Percentiles rank a stretch among this genome's conserved stretches.
These are phyloP conservation scores for Ichneumoninae sp. DNA, from an alignment of 2,888 invertebrate species.

Conservation along the genomic window DNA sequence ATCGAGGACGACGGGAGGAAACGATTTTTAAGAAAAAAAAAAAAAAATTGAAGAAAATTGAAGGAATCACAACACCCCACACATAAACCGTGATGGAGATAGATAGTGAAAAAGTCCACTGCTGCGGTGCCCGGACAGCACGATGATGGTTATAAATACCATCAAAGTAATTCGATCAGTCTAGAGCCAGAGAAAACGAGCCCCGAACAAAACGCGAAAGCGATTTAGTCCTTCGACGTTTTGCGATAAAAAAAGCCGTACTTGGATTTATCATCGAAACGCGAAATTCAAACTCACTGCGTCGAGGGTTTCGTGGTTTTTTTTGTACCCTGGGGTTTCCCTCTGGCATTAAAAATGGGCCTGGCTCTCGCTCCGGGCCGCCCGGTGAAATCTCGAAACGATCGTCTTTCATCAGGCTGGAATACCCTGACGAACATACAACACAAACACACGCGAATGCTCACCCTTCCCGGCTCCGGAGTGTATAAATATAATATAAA, in stretches of 20 bases:
- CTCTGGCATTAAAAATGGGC: background rate
- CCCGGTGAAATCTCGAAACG: background rate
- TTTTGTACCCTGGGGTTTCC: constrained; percentile 4
- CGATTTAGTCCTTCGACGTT: constrained; percentile 5
- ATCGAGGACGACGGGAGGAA: constrained; percentile 21
- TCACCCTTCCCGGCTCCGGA: constrained; percentile 17
- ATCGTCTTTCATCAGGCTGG: constrained; percentile 25
- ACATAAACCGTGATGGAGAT: constrained; percentile 8
- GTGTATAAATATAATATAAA: constrained; percentile 31
- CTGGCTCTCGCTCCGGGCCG: constrained; percentile 1
- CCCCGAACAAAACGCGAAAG: constrained; percentile 1
- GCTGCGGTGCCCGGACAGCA: background rate
- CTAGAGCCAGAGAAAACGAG: constrained; percentile 8
- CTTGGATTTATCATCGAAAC: constrained; percentile 16
- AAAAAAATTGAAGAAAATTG: constrained; percentile 11
- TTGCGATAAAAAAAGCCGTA: constrained; percentile 14
- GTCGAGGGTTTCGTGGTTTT: constrained; percentile 7
- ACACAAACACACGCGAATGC: background rate
- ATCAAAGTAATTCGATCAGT: background rate
- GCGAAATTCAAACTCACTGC: constrained; percentile 22
- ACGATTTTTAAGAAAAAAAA: constrained; percentile 33
- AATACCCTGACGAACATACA: constrained; percentile 27
- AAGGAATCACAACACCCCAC: background rate
- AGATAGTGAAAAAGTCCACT: background rate
- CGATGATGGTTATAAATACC: background rate